Evolutionary conservation across 64 coral and sea anemone species (phyloP).

Genomic region (Anthopleura sola): DNA sequence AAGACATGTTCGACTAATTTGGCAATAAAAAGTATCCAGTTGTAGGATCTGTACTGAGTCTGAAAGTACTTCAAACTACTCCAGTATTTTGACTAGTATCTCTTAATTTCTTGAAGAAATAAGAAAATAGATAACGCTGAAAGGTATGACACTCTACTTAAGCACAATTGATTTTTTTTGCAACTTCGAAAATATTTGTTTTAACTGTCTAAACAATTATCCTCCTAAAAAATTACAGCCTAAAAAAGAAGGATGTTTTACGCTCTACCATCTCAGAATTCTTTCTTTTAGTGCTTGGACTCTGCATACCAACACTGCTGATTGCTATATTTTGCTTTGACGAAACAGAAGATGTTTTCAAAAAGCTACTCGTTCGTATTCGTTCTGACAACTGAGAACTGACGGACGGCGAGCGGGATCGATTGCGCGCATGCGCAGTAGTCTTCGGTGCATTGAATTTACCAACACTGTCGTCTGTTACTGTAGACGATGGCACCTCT

Average conservation of each 20-base stretch:
- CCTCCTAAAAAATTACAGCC: background rate
- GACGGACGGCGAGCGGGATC: background rate
- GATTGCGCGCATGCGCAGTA: background rate
- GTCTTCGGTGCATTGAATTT: background rate
- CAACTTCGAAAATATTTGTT: no score
- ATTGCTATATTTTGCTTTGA: background rate
- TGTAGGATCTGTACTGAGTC: no score
- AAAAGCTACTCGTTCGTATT: background rate
- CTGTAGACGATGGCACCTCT: conserved; percentile 19
- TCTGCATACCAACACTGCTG: background rate
- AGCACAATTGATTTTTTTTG: no score
- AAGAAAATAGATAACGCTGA: no score
- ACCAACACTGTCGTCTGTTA: conserved; percentile 25
- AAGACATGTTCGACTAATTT: no score
- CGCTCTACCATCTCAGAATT: background rate
- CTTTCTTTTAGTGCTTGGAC: background rate
- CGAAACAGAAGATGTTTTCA: background rate
- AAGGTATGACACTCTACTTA: no score
- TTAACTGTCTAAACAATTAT: no score
- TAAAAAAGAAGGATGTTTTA: conserved; percentile 16
- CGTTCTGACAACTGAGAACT: conserved; percentile 9
- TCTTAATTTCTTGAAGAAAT: no score
- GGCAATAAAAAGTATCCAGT: no score
- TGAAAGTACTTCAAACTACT: no score
- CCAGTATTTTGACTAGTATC: no score